Percentiles rank a stretch among this genome's conserved stretches.
These are phyloP conservation scores for Eurystomus gularis DNA, from an alignment of 2,113 vertebrate species.

Conservation along the genomic window DNA sequence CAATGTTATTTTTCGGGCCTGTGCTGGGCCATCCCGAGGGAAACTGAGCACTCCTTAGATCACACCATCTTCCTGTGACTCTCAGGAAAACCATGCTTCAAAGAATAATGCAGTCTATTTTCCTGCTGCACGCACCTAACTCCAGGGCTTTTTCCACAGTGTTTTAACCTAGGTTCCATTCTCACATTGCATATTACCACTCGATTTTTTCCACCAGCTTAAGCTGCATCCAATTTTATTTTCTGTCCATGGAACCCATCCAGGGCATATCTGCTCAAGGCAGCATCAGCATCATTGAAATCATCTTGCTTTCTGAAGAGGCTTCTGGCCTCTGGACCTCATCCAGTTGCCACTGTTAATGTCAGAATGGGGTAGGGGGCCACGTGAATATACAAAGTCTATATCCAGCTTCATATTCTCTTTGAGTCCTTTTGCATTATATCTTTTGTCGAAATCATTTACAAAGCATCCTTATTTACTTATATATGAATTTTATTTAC, in stretches of 20 bases:
- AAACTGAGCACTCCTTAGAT: neutral
- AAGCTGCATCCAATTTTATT: neutral
- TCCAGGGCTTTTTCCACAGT: neutral
- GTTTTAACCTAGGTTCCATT: neutral
- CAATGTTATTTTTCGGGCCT: neutral
- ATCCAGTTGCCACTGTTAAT: neutral
- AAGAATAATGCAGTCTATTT: neutral
- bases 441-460: neutral
- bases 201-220: neutral
- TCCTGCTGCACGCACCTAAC: neutral
- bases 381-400: neutral
- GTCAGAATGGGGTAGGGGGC: neutral
- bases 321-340: neutral
- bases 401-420: neutral
- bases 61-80: neutral
- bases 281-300: neutral
- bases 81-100: neutral
- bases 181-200: neutral
- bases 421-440: neutral
- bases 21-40: neutral
- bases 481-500: neutral
- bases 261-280: neutral
- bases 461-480: neutral
- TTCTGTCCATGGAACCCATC: neutral
- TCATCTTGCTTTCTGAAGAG: neutral